Evolutionary conservation across 2,113 vertebrate genomes (phyloP).

Genomic region (Aegypius monachus): DNA sequence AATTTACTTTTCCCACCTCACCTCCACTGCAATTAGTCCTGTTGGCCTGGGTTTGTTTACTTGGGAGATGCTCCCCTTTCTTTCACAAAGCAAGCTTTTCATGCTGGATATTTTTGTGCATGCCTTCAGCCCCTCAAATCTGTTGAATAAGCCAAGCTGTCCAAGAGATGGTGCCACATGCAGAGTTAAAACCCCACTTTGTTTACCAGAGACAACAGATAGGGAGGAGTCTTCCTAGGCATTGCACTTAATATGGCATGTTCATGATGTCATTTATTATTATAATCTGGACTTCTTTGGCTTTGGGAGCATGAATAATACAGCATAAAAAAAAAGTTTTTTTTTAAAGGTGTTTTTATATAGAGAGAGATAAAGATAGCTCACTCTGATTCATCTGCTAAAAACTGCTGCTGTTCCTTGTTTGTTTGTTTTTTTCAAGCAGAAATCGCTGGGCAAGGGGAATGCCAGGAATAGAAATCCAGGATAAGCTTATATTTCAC

Average conservation of each 20-base stretch:
- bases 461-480: neutral
- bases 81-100: neutral
- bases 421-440: conserved; percentile 30
- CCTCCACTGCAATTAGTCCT: neutral
- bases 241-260: neutral
- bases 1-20: neutral
- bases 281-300: neutral
- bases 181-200: neutral
- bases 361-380: conserved; percentile 27
- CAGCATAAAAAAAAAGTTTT: neutral
- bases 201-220: neutral
- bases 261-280: conserved; percentile 11
- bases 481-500: neutral
- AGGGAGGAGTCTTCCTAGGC: neutral
- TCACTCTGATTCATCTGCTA: conserved; percentile 1
- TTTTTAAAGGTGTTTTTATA: conserved; percentile 21
- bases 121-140: neutral
- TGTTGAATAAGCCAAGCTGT: neutral
- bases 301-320: conserved; percentile 12
- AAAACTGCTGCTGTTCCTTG: conserved; percentile 11
- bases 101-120: neutral
- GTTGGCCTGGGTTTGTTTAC: neutral
- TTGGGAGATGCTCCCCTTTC: neutral
- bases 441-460: neutral
- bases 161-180: neutral